A percentile compares a stretch with the other conserved stretches of the same genome.
phyloP scores from a whole-genome alignment of 2,113 vertebrate genomes.

The Percopsis transmontana region DNA sequence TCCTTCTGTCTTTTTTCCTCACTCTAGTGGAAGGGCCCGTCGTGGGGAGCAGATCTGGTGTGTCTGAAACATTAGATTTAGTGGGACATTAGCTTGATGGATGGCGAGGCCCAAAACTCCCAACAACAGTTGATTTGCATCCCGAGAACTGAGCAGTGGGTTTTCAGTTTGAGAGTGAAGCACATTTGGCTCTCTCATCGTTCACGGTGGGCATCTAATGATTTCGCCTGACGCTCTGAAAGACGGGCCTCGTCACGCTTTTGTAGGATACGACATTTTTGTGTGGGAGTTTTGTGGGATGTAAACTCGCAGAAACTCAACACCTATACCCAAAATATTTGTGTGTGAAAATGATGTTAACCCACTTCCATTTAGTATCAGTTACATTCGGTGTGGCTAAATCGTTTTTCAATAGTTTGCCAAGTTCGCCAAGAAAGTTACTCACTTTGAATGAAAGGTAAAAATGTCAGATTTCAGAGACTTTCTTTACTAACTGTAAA shows the following conservation, averaged over 20 bases:
- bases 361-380: too few relatives aligned
- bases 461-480: too few relatives aligned
- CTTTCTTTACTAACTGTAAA: too few relatives aligned
- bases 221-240: constrained; percentile 10
- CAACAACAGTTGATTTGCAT: constrained; percentile 74
- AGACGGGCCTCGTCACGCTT: neutral
- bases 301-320: too few relatives aligned
- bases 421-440: too few relatives aligned
- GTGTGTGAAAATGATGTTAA: too few relatives aligned
- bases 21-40: constrained; percentile 68
- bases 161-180: constrained; percentile 36
- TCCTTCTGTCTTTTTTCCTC: constrained; percentile 43
- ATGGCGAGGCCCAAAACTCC: constrained; percentile 62
- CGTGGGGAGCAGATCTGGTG: constrained; percentile 65
- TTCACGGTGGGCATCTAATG: constrained; percentile 32
- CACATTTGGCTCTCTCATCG: constrained; percentile 18
- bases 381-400: too few relatives aligned
- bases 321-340: too few relatives aligned
- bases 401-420: too few relatives aligned
- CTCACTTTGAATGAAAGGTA: too few relatives aligned
- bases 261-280: constrained; percentile 1
- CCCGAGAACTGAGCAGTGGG: constrained; percentile 39
- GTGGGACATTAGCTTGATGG: constrained; percentile 77
- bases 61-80: constrained; percentile 75
- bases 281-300: too few relatives aligned